Evolutionary conservation across 1,140 invertebrate species (phyloP), one percentile per base, ranked within the genome.

Genomic region (Octopus bimaculoides): DNA sequence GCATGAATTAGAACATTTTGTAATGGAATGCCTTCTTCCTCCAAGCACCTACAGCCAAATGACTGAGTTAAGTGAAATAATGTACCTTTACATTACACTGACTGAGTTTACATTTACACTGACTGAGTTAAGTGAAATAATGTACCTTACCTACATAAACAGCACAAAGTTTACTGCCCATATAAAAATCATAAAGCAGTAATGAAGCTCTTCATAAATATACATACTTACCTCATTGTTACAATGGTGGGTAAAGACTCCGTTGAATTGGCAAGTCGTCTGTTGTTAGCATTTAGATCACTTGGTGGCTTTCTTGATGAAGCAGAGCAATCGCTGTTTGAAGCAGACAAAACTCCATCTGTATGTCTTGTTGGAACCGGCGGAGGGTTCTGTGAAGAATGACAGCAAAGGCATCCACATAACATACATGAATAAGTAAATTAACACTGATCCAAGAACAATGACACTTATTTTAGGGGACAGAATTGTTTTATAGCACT

Each of bases 151-250:
- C 3, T 41, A 41, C 26, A 41, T 41, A 41, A 41, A 41, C 26
- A 41, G 26, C 26, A 41, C 26, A 41, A 41, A 41, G 26, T 41
- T 41, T 41, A 41, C 26, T 41, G 26, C 26, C 26, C 26, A 2
- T 41, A 41, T 41, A 41, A 41, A 41, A 41, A 41, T 41, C n/a
- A 41, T 41, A 41, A 41, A 41, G 26, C 26, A 41, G 26, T 41
- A 41, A 41, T 41, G 26, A 41, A 41, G 26, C 26, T 3, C 26
- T 41, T 41, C 26, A 41, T 41, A 41, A 9, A 17, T 77, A n/a
- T 20, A 41, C 52, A 78, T 56, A 61, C 77, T 73, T 9, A 79
- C 78, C 78, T 79, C 26, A 53, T 20, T 41, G 78, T 69, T 14
- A 79, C 78, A 52, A 73, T n/a, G 14, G 78, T 73, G 7, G 56